These are phyloP conservation scores for Entomyzon cyanotis DNA, from an alignment of 2,113 vertebrate genomes.

Conservation along the genomic window DNA sequence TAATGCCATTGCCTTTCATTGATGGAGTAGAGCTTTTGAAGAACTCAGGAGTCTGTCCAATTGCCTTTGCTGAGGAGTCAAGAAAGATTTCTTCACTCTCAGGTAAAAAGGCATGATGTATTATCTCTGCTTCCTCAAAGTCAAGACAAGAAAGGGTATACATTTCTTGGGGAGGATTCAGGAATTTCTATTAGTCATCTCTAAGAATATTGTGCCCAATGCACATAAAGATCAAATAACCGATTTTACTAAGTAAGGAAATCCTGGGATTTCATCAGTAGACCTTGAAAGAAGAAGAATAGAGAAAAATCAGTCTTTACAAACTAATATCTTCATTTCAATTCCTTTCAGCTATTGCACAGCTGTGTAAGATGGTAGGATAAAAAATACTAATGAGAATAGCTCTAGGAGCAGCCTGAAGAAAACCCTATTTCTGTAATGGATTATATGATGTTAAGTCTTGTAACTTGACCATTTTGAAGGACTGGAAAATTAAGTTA, in stretches of 20 bases:
- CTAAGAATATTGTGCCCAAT: neutral
- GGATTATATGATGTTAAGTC: neutral
- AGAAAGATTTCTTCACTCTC: neutral
- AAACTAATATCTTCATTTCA: neutral
- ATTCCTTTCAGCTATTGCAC: neutral
- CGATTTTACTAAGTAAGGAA: neutral
- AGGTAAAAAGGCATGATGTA: neutral
- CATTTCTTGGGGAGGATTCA: neutral
- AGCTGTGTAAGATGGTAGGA: neutral
- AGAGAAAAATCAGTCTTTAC: neutral
- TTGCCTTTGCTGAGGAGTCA: neutral
- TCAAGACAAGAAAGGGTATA: neutral
- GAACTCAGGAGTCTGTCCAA: neutral
- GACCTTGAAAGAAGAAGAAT: neutral
- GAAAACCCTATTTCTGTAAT: neutral
- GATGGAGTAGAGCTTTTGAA: neutral
- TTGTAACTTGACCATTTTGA: neutral
- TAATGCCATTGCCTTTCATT: neutral
- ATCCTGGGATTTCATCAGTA: neutral
- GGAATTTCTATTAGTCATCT: neutral
- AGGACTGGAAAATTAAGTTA: conserved; percentile 4
- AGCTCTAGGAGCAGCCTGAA: neutral
- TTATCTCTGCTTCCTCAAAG: neutral
- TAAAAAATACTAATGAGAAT: neutral
- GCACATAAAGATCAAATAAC: neutral